Percentiles rank a stretch among this genome's conserved stretches.
Conservation (phyloP, 2,888 invertebrate species). For the Macrosiphum euphorbiae region DNA sequence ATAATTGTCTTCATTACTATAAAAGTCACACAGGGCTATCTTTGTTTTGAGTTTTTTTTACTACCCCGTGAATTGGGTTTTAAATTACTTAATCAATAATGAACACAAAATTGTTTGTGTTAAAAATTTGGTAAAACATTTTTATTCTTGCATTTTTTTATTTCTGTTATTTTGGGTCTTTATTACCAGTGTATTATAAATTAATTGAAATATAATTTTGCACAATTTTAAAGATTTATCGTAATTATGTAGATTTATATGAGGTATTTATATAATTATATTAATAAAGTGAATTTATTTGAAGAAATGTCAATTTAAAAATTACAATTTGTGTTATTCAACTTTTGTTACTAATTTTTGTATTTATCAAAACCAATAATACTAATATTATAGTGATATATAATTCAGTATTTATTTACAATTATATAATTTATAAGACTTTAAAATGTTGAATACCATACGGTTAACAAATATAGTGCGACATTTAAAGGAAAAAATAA, state of each 20-base stretch:
- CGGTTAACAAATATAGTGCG: background rate
- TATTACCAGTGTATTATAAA: background rate
- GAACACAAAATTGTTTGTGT: background rate
- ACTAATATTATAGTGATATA: background rate
- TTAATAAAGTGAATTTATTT: background rate
- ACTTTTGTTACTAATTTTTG: background rate
- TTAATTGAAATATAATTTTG: background rate
- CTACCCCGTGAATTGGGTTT: background rate
- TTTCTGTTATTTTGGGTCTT: background rate
- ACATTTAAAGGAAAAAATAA: background rate
- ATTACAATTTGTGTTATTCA: background rate
- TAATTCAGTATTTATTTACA: background rate
- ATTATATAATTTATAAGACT: background rate
- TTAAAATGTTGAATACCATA: background rate
- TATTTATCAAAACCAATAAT: background rate
- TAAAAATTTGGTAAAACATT: background rate
- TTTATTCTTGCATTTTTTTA: background rate
- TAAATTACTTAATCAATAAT: background rate
- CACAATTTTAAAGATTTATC: background rate
- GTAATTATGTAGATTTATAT: background rate
- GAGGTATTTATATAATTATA: background rate
- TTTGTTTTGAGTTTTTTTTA: background rate
- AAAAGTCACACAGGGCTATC: background rate
- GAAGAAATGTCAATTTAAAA: background rate
- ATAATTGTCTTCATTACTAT: background rate